Base-by-base conservation (phyloP, 2,113 vertebrate genomes). In the Ictidomys tridecemlineatus region DNA sequence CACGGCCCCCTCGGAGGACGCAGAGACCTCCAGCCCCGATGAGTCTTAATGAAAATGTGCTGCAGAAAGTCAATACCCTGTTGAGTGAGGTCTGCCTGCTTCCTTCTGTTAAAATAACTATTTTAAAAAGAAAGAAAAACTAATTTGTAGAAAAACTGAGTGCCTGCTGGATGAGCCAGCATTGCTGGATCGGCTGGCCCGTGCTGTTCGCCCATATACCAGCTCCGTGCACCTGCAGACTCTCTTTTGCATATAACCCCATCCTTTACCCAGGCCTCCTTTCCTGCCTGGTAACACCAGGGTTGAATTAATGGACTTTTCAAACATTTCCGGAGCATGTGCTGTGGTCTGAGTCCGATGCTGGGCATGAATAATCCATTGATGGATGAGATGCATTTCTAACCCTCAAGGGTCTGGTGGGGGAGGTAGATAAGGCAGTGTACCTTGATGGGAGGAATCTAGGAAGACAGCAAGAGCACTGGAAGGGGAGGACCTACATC, bases 21-120 rank as follows among this genome's bases (percentile, higher is more conserved):
- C 74, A 18, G 80, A 94, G 89, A 96, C 42, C 85, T 56, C 48
- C 0, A 6, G 63, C 93, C 63, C 86, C 70, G 91, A 56, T 82
- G 85, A 93, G 58, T 92, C 97, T 96, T 94, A 92, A 97, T 96
- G 51, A 96, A 45, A 97, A 95, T 5, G 28, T 53, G 84, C 90
- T 96, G 11, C 20, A 85, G 89, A 24, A 67, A 98, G 97, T 97
- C 97, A 92, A 65, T 96, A 92, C 73, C 61, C 84, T 91, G 88
- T 92, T n/a, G 28, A 96, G 91, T 83, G 92, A 91, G 45, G 48
- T 72, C 7, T 61, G 94, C 51, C 34, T 76, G 9, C 58, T 1
- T 86, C 1, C 10, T 89, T 94, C 93, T 37, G 73, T 85, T 91
- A 61, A 53, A 95, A 45, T 56, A 96, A 91, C 53, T 77, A 30